Percentiles rank a stretch among this genome's conserved stretches.
Conservation (phyloP, 2,797 vertebrate genomes). For the Xenentodon cancila region DNA sequence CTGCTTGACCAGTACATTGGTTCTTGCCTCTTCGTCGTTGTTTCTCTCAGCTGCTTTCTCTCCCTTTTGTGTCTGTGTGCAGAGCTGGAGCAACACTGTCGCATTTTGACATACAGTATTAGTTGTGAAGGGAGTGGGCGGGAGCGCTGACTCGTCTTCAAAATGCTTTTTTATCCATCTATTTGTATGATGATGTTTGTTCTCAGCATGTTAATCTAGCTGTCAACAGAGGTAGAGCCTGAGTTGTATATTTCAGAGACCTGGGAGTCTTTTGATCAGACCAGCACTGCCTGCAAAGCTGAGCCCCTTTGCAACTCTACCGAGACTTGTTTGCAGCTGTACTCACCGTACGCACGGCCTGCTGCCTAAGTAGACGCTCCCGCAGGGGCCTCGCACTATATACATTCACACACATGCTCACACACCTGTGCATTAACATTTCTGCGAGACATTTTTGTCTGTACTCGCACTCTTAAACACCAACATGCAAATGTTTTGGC, state of each 20-base stretch:
- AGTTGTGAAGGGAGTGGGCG: conserved; percentile 61
- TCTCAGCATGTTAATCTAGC: conserved; percentile 61
- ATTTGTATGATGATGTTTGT: conserved; percentile 63
- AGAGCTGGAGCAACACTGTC: conserved; percentile 46
- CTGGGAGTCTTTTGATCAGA: conserved; percentile 72
- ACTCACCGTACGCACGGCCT: conserved; percentile 36
- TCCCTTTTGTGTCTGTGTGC: conserved; percentile 40
- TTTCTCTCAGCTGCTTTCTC: conserved; percentile 11
- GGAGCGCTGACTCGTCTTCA: conserved; percentile 47
- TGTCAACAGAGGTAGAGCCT: conserved; percentile 58
- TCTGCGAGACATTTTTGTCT: conserved; percentile 6
- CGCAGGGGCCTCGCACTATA: conserved; percentile 20
- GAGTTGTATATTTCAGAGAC: conserved; percentile 58
- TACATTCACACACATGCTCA: conserved; percentile 34
- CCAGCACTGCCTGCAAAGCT: conserved; percentile 61
- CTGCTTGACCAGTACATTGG: conserved; percentile 28
- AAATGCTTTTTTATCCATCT: conserved; percentile 46
- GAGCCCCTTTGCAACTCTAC: conserved; percentile 47
- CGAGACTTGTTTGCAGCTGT: conserved; percentile 58
- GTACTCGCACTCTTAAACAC: too few species aligned
- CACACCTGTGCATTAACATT: conserved; percentile 46
- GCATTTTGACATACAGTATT: conserved; percentile 57
- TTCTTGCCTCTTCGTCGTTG: conserved; percentile 19
- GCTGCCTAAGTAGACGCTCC: conserved; percentile 21
- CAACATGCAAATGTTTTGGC: too few species aligned